Percentiles rank a stretch among this genome's conserved stretches.
Evolutionary conservation across 1,140 invertebrate genomes (phyloP).

Genomic region (Caenorhabditis elegans): DNA sequence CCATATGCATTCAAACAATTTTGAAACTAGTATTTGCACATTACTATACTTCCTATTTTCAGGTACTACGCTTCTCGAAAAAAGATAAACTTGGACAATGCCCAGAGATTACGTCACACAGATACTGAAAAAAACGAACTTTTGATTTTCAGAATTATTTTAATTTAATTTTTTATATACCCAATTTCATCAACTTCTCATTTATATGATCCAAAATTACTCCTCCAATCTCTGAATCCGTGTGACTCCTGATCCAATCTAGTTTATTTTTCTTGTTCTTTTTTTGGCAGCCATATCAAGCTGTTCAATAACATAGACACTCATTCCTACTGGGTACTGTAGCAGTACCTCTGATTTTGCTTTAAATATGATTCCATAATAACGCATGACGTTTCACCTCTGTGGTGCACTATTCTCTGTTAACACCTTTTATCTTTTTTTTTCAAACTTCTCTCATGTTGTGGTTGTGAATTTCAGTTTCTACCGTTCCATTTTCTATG

Average conservation of each 20-base stretch:
- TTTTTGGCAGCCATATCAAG: constrained; percentile 6
- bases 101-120: constrained; percentile 4
- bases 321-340: background rate
- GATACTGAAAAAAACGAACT: too few relatives aligned
- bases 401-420: background rate
- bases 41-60: background rate
- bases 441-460: background rate
- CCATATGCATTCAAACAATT: background rate
- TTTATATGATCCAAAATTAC: background rate
- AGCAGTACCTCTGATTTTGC: background rate
- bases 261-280: background rate
- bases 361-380: background rate
- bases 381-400: background rate
- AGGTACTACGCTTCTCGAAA: constrained; percentile 40
- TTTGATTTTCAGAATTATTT: background rate
- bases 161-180: background rate
- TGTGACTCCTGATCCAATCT: constrained; percentile 28
- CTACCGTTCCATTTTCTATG: background rate
- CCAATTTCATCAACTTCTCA: background rate
- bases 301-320: background rate
- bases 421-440: background rate
- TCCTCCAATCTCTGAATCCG: constrained; percentile 7
- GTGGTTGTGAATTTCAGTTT: background rate
- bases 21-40: background rate
- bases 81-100: constrained; percentile 42